phyloP scores from a whole-genome alignment of 2,888 invertebrate genomes.

The Escarpia spicata region DNA sequence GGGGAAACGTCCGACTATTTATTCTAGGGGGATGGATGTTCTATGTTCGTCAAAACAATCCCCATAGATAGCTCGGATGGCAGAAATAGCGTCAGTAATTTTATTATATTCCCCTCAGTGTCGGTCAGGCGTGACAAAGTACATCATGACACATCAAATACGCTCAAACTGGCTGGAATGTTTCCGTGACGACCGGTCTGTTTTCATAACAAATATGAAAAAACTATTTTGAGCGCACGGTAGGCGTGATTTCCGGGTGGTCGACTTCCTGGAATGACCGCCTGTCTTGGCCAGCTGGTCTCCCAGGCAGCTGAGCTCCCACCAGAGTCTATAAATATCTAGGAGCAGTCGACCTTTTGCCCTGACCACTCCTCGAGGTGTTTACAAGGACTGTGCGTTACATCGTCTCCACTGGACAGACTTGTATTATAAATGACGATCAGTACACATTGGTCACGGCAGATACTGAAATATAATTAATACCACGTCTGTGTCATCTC shows the following conservation, averaged over 20 bases:
- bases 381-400: neutral
- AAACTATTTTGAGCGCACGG: neutral
- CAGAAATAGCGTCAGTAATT: neutral
- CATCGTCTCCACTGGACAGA: no score
- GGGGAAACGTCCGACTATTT: no score
- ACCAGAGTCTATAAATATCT: neutral
- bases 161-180: neutral
- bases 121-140: neutral
- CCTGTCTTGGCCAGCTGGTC: neutral
- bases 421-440: no score
- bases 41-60: neutral
- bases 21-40: neutral
- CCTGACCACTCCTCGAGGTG: neutral
- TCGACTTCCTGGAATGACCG: neutral
- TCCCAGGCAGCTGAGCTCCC: no score
- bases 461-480: no score
- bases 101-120: no score
- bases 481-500: no score
- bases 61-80: neutral
- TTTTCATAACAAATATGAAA: neutral
- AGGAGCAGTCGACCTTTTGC: neutral
- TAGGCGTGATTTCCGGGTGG: neutral
- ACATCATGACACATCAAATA: neutral
- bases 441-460: no score
- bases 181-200: neutral